Percentiles rank a stretch among this genome's conserved stretches.
Evolutionary conservation across 1,140 invertebrate species (phyloP).

Genomic region (Camponotus pennsylvanicus): DNA sequence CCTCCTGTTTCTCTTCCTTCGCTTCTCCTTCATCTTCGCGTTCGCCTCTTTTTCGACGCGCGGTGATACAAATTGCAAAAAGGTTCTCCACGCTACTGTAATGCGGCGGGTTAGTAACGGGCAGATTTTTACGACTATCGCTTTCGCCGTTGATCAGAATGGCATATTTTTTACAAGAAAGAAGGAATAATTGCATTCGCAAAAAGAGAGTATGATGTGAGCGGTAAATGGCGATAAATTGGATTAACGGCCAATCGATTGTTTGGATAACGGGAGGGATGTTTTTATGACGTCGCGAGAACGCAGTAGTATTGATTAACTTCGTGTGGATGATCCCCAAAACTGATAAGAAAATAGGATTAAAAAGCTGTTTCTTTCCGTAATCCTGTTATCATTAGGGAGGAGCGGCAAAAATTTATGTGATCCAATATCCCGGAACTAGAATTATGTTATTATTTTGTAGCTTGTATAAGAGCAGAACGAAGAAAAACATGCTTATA

Average conservation of each 20-base stretch:
- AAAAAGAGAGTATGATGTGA: background rate
- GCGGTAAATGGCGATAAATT: conserved; percentile 41
- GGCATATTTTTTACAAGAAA: conserved; percentile 22
- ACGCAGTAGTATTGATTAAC: conserved; percentile 53
- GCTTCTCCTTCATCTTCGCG: conserved; percentile 5
- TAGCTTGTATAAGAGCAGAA: background rate
- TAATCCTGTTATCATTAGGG: conserved; percentile 57
- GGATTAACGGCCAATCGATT: conserved; percentile 49
- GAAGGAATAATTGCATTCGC: conserved; percentile 24
- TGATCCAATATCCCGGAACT: conserved; percentile 34
- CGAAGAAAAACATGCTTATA: background rate
- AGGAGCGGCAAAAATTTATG: conserved; percentile 58
- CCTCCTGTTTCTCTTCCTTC: conserved; percentile 31
- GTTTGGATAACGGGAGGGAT: conserved; percentile 47
- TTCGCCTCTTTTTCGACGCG: conserved; percentile 48
- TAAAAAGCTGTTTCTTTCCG: conserved; percentile 52
- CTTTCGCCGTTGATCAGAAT: conserved; percentile 24
- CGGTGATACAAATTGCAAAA: conserved; percentile 62
- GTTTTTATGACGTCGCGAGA: conserved; percentile 56
- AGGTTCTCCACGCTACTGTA: conserved; percentile 31
- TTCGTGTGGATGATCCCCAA: conserved; percentile 54
- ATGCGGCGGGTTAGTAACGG: conserved; percentile 12
- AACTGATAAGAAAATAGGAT: conserved; percentile 63
- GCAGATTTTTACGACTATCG: conserved; percentile 45
- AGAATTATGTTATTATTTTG: background rate